Base-by-base conservation (phyloP, 1,140 invertebrate species). In the Antheraea mylitta region DNA sequence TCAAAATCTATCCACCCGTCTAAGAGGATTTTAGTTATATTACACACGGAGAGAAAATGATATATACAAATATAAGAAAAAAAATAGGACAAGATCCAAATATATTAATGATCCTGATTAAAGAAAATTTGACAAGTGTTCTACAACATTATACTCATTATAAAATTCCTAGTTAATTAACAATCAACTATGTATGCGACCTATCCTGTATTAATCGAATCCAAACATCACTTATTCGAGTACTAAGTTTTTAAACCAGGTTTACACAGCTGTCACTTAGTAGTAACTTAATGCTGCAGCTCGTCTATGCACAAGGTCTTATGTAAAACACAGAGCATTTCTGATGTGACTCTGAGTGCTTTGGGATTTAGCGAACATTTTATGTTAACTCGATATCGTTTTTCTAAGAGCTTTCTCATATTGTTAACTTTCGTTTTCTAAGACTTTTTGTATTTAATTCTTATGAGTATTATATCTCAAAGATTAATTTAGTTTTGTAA, bases 261-360 rank as follows among this genome's bases (percentile, higher is more conserved):
- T 36, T 61, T 61, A 61, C 60, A 61, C 60, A 61, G 60, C 60
- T 61, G 60, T 61, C 60, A 61, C 60, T 30, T 61, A 61, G 9
- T 36, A 13, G 19, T 36, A 61, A 61, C 60, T 61, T 61, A 61
- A 61, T 61, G 13, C 45, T 53, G 45, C 45, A 53, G 5, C 45
- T 53, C 11, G 6, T 53, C 45, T 53, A 53, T 53, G 45, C 45
- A 53, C 16, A 53, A 53, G 45, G 16, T 53, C 11, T 53, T 53
- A 53, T 53, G 45, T 53, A 13, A 16, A 53, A 13, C 45, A 13
- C 45, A 53, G 45, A 53, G 45, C 10, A 53, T 53, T 53, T 53
- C 45, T 53, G 45, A 53, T 53, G 45, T 53, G 16, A 13, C 0
- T 6, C 45, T 16, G 45, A 53, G 45, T 53, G 45, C 45, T 53